Conservation (phyloP, 92 coral and sea anemone genomes). For the Epizoanthus scotinus region DNA sequence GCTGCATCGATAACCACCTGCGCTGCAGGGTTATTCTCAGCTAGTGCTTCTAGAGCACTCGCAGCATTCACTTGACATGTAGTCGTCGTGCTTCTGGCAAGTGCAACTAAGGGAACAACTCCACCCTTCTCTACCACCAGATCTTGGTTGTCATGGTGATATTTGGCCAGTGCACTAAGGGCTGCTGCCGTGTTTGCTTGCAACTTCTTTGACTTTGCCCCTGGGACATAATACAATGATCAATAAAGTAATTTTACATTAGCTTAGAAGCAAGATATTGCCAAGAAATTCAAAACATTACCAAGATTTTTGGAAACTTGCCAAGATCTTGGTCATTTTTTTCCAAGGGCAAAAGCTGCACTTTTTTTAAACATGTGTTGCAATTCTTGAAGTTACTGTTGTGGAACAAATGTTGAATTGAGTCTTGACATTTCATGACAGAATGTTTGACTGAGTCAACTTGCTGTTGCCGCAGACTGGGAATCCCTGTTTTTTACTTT, state of each 20-base stretch:
- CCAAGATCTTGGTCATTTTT: no score
- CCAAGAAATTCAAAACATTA: no score
- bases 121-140: conserved; percentile 84
- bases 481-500: no score
- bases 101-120: conserved; percentile 80
- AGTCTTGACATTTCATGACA: no score
- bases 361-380: no score
- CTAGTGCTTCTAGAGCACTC: conserved; percentile 89
- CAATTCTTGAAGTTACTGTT: no score
- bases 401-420: no score
- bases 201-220: conserved; percentile 88
- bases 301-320: no score
- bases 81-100: conserved; percentile 73
- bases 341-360: no score
- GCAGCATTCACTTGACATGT: conserved; percentile 99
- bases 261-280: no score
- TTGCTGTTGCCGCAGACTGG: no score
- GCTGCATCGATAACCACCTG: conserved; percentile 90
- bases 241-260: background rate
- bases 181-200: conserved; percentile 98
- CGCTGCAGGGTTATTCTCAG: conserved; percentile 82
- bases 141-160: conserved; percentile 85
- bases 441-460: no score
- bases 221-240: conserved; percentile 36
- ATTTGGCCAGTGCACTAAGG: conserved; percentile 80